Base-by-base conservation (phyloP, 2,113 vertebrate species). In the Glaucidium brasilianum region DNA sequence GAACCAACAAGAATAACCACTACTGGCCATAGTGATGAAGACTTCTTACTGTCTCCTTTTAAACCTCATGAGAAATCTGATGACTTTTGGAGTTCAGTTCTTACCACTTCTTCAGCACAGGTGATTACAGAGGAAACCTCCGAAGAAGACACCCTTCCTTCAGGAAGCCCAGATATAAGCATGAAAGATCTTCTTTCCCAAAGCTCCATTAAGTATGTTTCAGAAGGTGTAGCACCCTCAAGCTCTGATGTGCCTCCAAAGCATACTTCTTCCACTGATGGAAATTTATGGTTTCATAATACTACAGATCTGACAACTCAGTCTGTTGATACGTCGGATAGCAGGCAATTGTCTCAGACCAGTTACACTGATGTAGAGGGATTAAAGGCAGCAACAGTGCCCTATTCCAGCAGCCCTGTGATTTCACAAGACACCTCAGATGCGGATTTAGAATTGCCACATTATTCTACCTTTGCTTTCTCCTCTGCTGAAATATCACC, bases 401-500 rank as follows among this genome's bases (percentile, higher is more conserved):
- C 97, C 17, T 91, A 97, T 82, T 90, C 98, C 55, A 79, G 88
- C 72, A 97, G 72, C 58, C 93, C 95, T 22, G 58, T 94, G 74
- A 85, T 92, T 85, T 94, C 95, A 23, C 96, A 63, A 73, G 91
- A 87, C 22, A 75, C 97, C 81, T 94, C 95, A 56, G 86, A 89
- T 95, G 94, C 64, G 86, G 97, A 98, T 92, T 45, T 94, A 94
- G 97, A 97, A 83, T 97, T 96, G 92, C 96, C 96, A 63, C 90
- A 80, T 89, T 97, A 96, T 89, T 96, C 97, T 76, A 98, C 98
- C 56, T 96, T 98, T 93, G 94, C 97, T 74, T 97, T 97, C 94
- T 97, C 98, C 60, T 98, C 98, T 29, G 96, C 97, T 60, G 98
- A 98, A 96, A 97, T 94, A 77, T 96, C 97, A 41, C 97, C 95